A percentile compares a stretch with the other conserved stretches of the same genome.
Evolutionary conservation across 2,888 invertebrate genomes (phyloP).

Genomic region (Brachyptera risi): DNA sequence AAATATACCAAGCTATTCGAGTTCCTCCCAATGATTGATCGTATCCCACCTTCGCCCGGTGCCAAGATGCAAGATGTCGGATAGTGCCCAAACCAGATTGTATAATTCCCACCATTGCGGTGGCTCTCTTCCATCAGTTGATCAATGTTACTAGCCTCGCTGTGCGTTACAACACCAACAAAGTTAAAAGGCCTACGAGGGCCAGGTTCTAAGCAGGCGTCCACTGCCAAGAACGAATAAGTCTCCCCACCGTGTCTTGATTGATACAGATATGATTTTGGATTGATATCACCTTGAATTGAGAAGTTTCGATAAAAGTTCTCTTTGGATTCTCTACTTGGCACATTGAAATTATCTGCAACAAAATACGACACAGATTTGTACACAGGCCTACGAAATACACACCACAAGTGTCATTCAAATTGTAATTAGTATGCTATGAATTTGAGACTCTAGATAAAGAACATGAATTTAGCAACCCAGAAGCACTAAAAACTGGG

Average conservation of each 20-base stretch:
- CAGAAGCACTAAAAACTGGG: too few relatives aligned
- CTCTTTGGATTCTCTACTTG: conserved; percentile 59
- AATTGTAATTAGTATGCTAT: conserved; percentile 7
- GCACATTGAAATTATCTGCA: conserved; percentile 86
- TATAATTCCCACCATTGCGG: conserved; percentile 50
- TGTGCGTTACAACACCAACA: conserved; percentile 64
- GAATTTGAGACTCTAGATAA: background rate
- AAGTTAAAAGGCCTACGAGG: conserved; percentile 87
- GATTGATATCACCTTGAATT: conserved; percentile 64
- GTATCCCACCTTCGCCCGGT: conserved; percentile 49
- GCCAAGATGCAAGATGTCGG: conserved; percentile 82
- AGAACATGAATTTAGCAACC: background rate
- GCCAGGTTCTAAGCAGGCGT: conserved; percentile 84
- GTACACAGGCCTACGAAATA: too few relatives aligned
- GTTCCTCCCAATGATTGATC: conserved; percentile 56
- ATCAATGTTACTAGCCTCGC: conserved; percentile 47
- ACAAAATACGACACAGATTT: conserved; percentile 37
- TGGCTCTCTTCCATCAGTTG: conserved; percentile 17
- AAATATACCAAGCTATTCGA: conserved; percentile 68
- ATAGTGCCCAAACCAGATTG: conserved; percentile 86
- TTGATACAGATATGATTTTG: conserved; percentile 70
- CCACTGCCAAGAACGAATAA: conserved; percentile 80
- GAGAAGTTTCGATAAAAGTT: conserved; percentile 79
- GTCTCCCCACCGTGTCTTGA: conserved; percentile 54
- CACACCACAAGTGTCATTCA: too few relatives aligned